Percentiles rank a stretch among this genome's conserved stretches.
These are phyloP conservation scores for Hermetia illucens DNA, from an alignment of 1,140 invertebrate genomes.

Conservation along the genomic window DNA sequence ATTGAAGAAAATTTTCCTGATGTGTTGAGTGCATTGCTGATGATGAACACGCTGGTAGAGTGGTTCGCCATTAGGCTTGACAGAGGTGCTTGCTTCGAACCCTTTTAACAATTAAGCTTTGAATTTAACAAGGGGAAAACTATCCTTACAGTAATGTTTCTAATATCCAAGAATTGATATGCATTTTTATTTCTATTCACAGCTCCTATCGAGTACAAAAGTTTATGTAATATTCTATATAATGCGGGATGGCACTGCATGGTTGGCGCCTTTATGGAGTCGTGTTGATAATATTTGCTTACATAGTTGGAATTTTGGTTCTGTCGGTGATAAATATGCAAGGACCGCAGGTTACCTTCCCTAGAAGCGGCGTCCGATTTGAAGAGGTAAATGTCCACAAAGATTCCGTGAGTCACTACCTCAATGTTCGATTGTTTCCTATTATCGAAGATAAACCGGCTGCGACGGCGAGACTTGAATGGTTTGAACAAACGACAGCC, in stretches of 20 bases:
- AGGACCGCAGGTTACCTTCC: conserved; percentile 32
- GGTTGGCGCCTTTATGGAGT: conserved; percentile 38
- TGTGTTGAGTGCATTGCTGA: no score
- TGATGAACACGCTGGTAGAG: no score
- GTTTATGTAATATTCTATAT: no score
- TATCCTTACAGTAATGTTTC: no score
- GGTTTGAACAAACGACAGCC: conserved; percentile 9
- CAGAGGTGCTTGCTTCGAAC: no score
- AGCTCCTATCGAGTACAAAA: no score
- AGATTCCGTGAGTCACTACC: conserved; percentile 19
- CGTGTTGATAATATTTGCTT: conserved; percentile 34
- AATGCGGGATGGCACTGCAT: conserved; percentile 27
- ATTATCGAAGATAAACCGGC: background rate
- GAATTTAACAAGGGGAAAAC: no score
- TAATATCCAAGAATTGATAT: no score
- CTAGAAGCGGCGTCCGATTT: conserved; percentile 19
- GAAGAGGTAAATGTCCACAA: conserved; percentile 19
- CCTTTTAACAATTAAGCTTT: no score
- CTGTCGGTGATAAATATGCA: conserved; percentile 40
- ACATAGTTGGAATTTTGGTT: conserved; percentile 37
- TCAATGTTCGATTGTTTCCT: conserved; percentile 7
- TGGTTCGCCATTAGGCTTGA: no score
- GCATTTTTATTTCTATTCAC: no score
- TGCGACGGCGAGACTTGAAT: background rate
- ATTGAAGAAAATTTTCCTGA: no score